These are phyloP conservation scores for Eptatretus atami DNA, from an alignment of 2,797 vertebrate species.

Conservation along the genomic window DNA sequence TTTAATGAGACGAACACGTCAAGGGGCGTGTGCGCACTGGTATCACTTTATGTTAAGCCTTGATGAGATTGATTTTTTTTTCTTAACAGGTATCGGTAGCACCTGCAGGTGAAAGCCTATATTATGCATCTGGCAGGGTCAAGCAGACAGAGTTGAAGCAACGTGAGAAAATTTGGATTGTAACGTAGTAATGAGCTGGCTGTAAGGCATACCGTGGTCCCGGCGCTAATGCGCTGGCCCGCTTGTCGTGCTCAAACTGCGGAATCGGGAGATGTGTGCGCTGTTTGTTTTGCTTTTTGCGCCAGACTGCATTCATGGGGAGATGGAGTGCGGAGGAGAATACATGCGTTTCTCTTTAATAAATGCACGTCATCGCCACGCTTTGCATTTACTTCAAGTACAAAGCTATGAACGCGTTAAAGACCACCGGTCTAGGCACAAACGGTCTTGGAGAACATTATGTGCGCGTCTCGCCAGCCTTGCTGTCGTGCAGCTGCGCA, in stretches of 20 bases:
- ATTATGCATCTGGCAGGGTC: slow-evolving; percentile 36
- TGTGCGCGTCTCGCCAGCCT: slow-evolving; percentile 23
- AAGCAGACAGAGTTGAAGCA: slow-evolving; percentile 31
- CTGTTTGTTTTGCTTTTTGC: slow-evolving; percentile 35
- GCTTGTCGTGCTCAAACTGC: slow-evolving; percentile 30
- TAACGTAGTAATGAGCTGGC: slow-evolving; percentile 96
- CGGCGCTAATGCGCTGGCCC: slow-evolving; percentile 61
- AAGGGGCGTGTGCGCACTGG: slow-evolving; percentile 50
- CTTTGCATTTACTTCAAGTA: slow-evolving; percentile 85
- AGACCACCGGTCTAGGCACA: slow-evolving; percentile 86
- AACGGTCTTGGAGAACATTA: slow-evolving; percentile 78
- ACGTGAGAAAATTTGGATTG: slow-evolving; percentile 67
- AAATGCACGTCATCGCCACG: slow-evolving; percentile 87
- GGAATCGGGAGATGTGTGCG: slow-evolving; percentile 40
- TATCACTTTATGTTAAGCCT: slow-evolving; percentile 39
- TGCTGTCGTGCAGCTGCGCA: too few species aligned
- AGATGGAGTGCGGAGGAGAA: too few species aligned
- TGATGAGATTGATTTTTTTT: slow-evolving; percentile 21
- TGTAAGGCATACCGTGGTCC: slow-evolving; percentile 26
- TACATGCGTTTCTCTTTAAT: slow-evolving; percentile 33
- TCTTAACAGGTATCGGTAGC: slow-evolving; percentile 28
- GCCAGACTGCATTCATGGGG: slow-evolving; percentile 11
- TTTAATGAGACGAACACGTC: slow-evolving; percentile 42
- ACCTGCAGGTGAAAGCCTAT: slow-evolving; percentile 66
- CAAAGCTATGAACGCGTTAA: slow-evolving; percentile 98